Evolutionary conservation across 2,888 invertebrate species (phyloP), one percentile per base, ranked within the genome.

Genomic region (Spatulosminthurus flaviceps): DNA sequence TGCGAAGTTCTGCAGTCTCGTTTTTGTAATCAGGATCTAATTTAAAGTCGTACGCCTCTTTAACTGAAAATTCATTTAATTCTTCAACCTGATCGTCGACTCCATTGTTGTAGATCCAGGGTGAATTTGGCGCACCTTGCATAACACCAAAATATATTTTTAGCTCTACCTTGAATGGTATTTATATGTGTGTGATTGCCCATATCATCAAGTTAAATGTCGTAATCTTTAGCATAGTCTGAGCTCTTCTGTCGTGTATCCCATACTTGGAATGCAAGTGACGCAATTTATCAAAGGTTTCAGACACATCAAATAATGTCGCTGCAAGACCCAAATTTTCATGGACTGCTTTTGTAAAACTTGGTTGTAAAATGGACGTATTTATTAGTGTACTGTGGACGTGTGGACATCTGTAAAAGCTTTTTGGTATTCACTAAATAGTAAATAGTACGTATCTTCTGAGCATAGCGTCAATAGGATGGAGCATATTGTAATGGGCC

Each of bases 351-450:
- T 67, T 67, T 19, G 24, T 0, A 1, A 67, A 19, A 26, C 67
- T 28, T 0, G 1, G 11, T 1, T 67, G 16, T 7, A 67, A 19
- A 2, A 67, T 26, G 19, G 26, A 22, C 1, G 28, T 67, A 24
- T 67, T 67, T 13, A 67, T 26, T 1, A 67, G 67, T 9, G 67
- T 67, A 19, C 67, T 28, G 28, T 67, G 16, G n/a, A n/a, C n/a
- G n/a, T n/a, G n/a, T n/a, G n/a, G 28, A 13, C 13, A 7, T 26
- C n/a, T 19, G 67, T 67, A 67, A 67, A 67, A 1, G 28, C 67
- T 26, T 28, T 2, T 67, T 67, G 67, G 28, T 19, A 24, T 2
- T 67, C 67, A 13, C 26, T 26, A 13, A 67, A 67, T n/a, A n/a
- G n/a, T n/a, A n/a, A n/a, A n/a, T 26, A 0, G 13, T 22, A 67